Base-by-base conservation (phyloP, 2,797 vertebrate species). In the Chromis chromis region DNA sequence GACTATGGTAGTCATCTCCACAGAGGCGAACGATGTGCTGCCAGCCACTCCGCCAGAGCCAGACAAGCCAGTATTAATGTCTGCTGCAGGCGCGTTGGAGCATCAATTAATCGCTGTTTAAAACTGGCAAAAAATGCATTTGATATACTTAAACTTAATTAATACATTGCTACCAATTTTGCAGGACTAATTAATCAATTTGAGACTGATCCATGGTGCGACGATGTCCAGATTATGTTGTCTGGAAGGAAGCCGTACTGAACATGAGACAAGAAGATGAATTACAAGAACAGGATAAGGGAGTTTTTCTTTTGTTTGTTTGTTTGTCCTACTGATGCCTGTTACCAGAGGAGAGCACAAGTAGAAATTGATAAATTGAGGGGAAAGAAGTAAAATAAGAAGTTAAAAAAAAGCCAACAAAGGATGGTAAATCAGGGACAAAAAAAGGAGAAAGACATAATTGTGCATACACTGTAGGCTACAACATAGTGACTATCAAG, bases 51-150 rank as follows among this genome's bases (percentile, higher is more conserved):
- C 31, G 64, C 63, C 59, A 25, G 79, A 88, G 86, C 85, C 88
- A 89, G 87, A 88, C 86, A 52, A 83, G 89, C 78, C 79, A 25
- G 61, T 84, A 92, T 92, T 88, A 91, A 83, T 78, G 79, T 66
- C 66, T 70, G 89, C 91, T 89, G 82, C 79, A 82, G 88, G 91
- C 83, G 16, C 68, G 49, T 49, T 82, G 74, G 81, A 83, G 74
- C 84, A 88, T 91, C 89, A 91, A 94, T 93, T 93, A 94, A 93
- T 93, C 66, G 87, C 74, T 36, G 90, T 91, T 90, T 91, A 94
- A 91, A 91, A 94, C 75, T 74, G 65, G 74, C 58, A 74, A 89
- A 85, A 87, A 90, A 90, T 82, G 0, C 74, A 84, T 92, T 75
- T 86, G 82, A 90, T 87, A 86, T 90, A 92, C 91, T 92, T 92